These are phyloP conservation scores for Salvelinus sp. DNA, from an alignment of 2,113 vertebrate genomes.

Conservation along the genomic window DNA sequence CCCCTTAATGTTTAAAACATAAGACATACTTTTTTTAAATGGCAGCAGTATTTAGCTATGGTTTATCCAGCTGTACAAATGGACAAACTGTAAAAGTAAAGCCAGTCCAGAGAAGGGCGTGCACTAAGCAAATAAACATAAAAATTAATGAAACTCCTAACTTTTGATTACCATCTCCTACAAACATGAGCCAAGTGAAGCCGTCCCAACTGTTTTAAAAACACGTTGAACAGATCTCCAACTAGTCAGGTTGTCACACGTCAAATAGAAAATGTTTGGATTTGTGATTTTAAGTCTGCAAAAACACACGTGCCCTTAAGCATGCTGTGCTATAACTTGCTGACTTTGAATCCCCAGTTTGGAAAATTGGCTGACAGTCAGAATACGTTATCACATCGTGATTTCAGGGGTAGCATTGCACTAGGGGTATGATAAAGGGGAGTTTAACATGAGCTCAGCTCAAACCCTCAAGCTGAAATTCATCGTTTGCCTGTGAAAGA, in stretches of 20 bases:
- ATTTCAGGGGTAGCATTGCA: neutral
- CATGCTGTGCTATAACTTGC: constrained; percentile 17
- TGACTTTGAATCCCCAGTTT: constrained; percentile 9
- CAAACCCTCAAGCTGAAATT: too few relatives aligned
- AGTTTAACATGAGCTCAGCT: too few relatives aligned
- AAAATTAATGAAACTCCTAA: neutral
- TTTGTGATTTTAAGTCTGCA: constrained; percentile 32
- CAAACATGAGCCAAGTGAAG: constrained; percentile 16
- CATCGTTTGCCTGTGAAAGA: too few relatives aligned
- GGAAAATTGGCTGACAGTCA: constrained; percentile 17
- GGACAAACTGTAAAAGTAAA: constrained; percentile 1
- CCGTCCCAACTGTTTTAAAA: constrained; percentile 27
- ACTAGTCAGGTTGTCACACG: constrained; percentile 13
- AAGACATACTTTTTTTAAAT: constrained; percentile 3
- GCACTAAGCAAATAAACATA: constrained; percentile 26
- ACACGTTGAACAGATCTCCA: constrained; percentile 15
- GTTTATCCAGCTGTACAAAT: constrained; percentile 30
- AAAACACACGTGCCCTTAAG: constrained; percentile 17
- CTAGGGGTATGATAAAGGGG: constrained; percentile 3
- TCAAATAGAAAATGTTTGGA: constrained; percentile 34
- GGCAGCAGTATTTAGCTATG: neutral
- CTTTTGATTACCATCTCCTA: constrained; percentile 29
- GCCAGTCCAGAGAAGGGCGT: too few relatives aligned
- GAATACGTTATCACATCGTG: constrained; percentile 14
- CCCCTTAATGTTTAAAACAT: too few relatives aligned